Evolutionary conservation across 2,113 vertebrate species (phyloP).

Genomic region (Python bivittatus): DNA sequence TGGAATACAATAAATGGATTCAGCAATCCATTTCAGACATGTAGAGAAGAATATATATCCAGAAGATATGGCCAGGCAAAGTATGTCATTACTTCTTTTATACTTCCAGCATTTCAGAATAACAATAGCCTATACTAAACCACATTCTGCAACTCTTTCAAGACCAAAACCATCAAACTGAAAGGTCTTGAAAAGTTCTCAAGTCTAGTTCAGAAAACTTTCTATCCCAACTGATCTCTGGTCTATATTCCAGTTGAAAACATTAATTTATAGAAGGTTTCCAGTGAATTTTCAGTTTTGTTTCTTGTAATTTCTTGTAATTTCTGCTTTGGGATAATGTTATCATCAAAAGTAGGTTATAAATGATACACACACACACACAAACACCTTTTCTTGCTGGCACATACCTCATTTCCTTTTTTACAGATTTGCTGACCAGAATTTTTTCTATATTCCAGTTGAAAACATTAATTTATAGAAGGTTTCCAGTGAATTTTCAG

Average conservation of each 20-base stretch:
- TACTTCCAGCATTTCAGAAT: neutral
- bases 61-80: neutral
- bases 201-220: neutral
- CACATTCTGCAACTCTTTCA: neutral
- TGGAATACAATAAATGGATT: neutral
- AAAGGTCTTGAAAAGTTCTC: neutral
- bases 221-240: neutral
- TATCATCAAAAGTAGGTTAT: neutral
- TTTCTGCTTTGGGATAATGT: neutral
- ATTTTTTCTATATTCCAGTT: too few relatives aligned
- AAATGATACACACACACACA: neutral
- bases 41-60: neutral
- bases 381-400: neutral
- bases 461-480: neutral
- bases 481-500: neutral
- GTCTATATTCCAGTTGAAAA: neutral
- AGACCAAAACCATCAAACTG: neutral
- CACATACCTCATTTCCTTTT: too few relatives aligned
- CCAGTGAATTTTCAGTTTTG: neutral
- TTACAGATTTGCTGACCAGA: neutral
- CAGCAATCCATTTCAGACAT: neutral
- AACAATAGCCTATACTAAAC: neutral
- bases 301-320: too few relatives aligned
- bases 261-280: neutral
- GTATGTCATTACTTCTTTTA: neutral